A percentile compares a stretch with the other conserved stretches of the same genome.
These are phyloP conservation scores for Dermochelys coriacea DNA, from an alignment of 2,797 vertebrate genomes.

Conservation along the genomic window DNA sequence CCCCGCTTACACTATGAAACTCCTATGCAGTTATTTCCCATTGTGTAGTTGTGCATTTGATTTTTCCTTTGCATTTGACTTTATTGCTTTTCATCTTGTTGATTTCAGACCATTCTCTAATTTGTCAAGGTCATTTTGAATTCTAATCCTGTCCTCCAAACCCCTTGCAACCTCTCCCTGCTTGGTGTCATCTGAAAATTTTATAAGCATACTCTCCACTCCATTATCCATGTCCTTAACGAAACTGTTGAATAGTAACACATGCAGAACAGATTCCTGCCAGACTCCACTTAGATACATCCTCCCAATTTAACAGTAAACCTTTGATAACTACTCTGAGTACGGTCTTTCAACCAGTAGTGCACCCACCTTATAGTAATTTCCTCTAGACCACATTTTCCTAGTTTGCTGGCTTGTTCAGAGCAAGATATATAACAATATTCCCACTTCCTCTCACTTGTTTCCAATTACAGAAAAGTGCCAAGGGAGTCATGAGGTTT, in stretches of 20 bases:
- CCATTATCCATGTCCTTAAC: not conserved
- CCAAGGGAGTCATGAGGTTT: not conserved
- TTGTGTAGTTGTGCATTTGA: not conserved
- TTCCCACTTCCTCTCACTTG: not conserved
- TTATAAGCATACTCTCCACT: not conserved
- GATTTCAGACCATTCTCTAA: not conserved
- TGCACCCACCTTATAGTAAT: not conserved
- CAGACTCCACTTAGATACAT: not conserved
- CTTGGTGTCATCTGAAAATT: not conserved
- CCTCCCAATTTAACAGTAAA: not conserved
- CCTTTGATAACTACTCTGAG: not conserved
- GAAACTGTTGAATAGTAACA: not conserved
- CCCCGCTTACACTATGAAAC: no score
- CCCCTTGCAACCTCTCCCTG: not conserved
- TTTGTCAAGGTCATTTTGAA: not conserved
- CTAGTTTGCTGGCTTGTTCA: not conserved
- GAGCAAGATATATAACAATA: not conserved
- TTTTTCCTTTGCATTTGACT: not conserved
- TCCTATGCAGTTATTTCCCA: no score
- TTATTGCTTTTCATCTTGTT: not conserved
- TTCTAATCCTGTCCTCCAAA: not conserved
- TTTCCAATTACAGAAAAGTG: not conserved
- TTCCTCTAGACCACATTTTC: not conserved
- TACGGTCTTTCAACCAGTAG: not conserved
- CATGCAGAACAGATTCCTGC: not conserved